phyloP scores from a whole-genome alignment of 2,113 vertebrate genomes.

The Physeter macrocephalus region DNA sequence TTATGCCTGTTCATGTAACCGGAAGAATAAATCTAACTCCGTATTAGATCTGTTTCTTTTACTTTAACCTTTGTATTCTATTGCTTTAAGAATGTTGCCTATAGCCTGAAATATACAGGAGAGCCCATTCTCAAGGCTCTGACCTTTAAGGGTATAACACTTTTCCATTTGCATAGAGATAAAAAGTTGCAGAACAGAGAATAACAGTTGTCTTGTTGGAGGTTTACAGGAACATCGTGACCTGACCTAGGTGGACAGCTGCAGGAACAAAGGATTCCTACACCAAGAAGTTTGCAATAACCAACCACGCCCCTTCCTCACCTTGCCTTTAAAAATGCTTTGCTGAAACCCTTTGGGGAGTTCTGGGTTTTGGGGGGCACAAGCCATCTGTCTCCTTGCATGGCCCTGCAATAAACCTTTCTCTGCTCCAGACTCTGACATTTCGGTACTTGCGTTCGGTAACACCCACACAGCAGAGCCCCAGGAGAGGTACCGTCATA shows the following conservation, averaged over 20 bases:
- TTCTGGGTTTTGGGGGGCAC: too few species aligned
- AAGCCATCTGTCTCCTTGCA: too few species aligned
- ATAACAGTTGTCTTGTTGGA: not conserved
- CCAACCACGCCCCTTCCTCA: not conserved
- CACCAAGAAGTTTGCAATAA: not conserved
- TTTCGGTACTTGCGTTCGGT: too few species aligned
- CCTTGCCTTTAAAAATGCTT: too few species aligned
- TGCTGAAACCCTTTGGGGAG: too few species aligned
- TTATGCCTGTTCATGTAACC: rapidly evolving
- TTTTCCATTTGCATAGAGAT: not conserved
- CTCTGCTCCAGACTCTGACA: too few species aligned
- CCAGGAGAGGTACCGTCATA: too few species aligned
- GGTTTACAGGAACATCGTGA: not conserved
- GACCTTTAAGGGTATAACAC: not conserved
- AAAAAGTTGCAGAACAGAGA: not conserved
- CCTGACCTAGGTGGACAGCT: not conserved
- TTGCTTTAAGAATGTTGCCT: not conserved
- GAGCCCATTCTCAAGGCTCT: not conserved
- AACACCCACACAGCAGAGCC: too few species aligned
- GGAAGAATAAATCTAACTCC: not conserved
- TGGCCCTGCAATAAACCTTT: too few species aligned
- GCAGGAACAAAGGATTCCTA: not conserved
- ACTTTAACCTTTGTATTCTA: not conserved
- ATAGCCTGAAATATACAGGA: not conserved
- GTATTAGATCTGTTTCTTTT: not conserved